A percentile compares a stretch with the other conserved stretches of the same genome.
phyloP scores from a whole-genome alignment of 1,140 invertebrate genomes.

The Zaprionus nigranus region DNA sequence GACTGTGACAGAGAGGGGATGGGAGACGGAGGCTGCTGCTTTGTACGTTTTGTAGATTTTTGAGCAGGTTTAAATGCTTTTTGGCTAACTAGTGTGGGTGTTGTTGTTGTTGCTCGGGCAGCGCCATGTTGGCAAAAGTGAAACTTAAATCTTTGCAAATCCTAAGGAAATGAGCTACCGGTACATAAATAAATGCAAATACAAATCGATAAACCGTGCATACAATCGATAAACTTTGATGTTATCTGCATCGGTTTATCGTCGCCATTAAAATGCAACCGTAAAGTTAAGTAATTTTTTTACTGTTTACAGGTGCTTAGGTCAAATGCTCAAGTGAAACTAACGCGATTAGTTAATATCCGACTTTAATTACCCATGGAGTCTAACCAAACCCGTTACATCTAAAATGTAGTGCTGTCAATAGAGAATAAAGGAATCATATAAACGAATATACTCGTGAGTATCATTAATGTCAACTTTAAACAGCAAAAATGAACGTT shows the following conservation, averaged over 20 bases:
- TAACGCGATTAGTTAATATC: constrained; percentile 21
- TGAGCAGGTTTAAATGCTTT: constrained; percentile 48
- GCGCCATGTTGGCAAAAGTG: constrained; percentile 55
- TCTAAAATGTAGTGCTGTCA: constrained; percentile 17
- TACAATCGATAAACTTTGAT: constrained; percentile 17
- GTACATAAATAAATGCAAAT: constrained; percentile 13
- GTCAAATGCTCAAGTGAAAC: constrained; percentile 33
- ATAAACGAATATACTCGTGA: constrained; percentile 4
- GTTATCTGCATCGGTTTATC: background rate
- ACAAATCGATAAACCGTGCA: background rate
- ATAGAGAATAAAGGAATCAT: background rate
- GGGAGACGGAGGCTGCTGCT: background rate
- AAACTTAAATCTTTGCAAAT: constrained; percentile 44
- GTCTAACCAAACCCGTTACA: background rate
- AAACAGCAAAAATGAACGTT: background rate
- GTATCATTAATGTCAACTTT: constrained; percentile 8
- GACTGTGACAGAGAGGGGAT: background rate
- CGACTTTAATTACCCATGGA: constrained; percentile 10
- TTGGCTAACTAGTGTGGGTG: constrained; percentile 36
- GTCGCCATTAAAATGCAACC: background rate
- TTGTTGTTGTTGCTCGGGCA: constrained; percentile 30
- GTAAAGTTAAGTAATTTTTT: constrained; percentile 25
- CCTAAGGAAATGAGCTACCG: constrained; percentile 23
- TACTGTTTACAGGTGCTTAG: constrained; percentile 22
- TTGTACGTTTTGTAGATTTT: constrained; percentile 45